Percentiles rank a stretch among this genome's conserved stretches.
phyloP scores from a whole-genome alignment of 2,113 vertebrate genomes.

The Eulacestoma nigropectus region DNA sequence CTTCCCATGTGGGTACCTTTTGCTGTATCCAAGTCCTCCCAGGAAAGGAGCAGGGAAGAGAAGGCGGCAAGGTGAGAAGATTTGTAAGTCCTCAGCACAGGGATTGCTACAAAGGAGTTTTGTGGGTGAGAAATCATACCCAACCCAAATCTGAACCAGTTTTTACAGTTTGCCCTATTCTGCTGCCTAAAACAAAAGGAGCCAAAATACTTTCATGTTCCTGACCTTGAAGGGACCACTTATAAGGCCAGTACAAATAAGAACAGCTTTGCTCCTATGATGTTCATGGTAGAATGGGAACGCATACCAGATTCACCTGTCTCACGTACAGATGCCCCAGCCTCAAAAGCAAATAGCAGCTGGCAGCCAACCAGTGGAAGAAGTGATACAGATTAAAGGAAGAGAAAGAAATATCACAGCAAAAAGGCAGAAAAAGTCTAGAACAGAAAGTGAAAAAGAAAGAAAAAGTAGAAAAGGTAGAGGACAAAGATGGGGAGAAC shows the following conservation, averaged over 20 bases:
- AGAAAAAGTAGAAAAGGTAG: neutral
- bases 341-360: neutral
- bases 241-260: neutral
- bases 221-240: neutral
- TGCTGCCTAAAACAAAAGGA: neutral
- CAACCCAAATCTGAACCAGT: neutral
- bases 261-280: neutral
- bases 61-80: neutral
- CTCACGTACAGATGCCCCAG: neutral
- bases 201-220: neutral
- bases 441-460: neutral
- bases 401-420: neutral
- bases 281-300: neutral
- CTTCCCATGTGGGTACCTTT: neutral
- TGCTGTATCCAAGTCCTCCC: neutral
- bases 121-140: neutral
- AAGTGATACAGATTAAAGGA: neutral
- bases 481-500: neutral
- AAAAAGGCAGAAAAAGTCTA: neutral
- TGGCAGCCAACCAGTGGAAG: neutral
- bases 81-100: neutral
- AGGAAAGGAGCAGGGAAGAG: neutral
- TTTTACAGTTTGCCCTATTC: neutral
- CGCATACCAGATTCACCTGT: neutral
- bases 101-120: neutral